Evolutionary conservation across 1,140 invertebrate species (phyloP), one percentile per base, ranked within the genome.

Genomic region (Pygmarrhopalites habei): DNA sequence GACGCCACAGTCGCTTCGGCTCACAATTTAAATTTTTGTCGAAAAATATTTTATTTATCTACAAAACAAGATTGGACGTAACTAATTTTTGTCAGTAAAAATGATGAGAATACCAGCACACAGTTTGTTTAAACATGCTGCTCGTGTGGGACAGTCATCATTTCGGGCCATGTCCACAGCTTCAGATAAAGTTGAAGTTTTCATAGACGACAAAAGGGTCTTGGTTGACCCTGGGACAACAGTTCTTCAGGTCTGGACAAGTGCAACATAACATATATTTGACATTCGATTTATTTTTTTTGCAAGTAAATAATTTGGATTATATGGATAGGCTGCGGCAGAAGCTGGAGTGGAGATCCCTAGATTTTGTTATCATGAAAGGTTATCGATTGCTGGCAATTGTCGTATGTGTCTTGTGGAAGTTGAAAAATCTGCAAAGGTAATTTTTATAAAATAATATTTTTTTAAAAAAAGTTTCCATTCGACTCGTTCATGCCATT

Each of bases 391-490:
- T 58, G 97, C 97, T 72, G 97, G 97, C 23, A 99, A 99, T 77
- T 95, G 92, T 74, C 83, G 97, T 66, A 99, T 99, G 97, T 99
- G 97, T 82, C 79, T 99, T 4, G 97, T 99, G 1, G 97, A 99
- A 82, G 94, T 99, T 39, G 97, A 99, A 79, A 98, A 96, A 75
- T 86, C 86, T 47, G 77, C 87, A 2, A 91, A 92, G 79, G 86
- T 87, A 76, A 69, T n/a, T n/a, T n/a, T 53, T 35, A 51, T 60
- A 52, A 55, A 55, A 41, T 44, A 57, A 56, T 30, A 53, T 59
- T 63, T 14, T 12, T 39, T 21, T 51, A 61, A 26, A 7, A 30
- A 41, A 23, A 28, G 23, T 19, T 41, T 47, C 5, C 3, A 58
- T 28, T 58, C 5, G 23, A 56, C 53, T 32, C 12, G 12, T 25